phyloP scores from a whole-genome alignment of 2,113 vertebrate species.

The Neofelis nebulosa region DNA sequence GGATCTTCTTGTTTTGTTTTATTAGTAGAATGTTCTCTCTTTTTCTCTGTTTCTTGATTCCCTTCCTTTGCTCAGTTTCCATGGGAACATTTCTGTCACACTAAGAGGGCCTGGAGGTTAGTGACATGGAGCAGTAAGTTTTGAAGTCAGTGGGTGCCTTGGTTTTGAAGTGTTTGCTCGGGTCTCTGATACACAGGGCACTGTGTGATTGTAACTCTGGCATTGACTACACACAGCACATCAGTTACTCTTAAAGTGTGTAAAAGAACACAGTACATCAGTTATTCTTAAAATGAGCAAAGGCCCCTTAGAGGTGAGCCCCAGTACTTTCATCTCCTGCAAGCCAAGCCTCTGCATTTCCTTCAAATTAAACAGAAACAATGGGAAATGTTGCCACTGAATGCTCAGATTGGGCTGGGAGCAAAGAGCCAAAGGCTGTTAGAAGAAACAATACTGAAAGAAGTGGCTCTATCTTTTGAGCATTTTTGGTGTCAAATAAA shows the following conservation, averaged over 20 bases:
- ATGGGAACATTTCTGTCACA: not conserved
- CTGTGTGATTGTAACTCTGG: not conserved
- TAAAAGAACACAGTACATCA: not conserved
- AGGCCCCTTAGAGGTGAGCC: not conserved
- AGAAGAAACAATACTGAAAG: not conserved
- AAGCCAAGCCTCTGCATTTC: constrained; percentile 30
- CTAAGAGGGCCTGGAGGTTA: not conserved
- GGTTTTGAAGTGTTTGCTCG: constrained; percentile 33
- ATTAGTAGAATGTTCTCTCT: not conserved
- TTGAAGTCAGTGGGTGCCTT: constrained; percentile 52
- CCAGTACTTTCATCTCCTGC: not conserved
- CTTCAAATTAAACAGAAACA: constrained; percentile 67
- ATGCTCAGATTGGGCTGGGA: not conserved
- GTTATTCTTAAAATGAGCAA: constrained; percentile 42
- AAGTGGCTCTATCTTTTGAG: not conserved
- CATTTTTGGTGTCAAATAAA: not conserved
- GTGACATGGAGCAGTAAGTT: not conserved
- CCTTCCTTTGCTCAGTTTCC: constrained; percentile 7
- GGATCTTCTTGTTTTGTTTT: not conserved
- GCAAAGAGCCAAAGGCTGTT: not conserved
- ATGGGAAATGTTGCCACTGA: not conserved
- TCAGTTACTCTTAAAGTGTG: constrained; percentile 12
- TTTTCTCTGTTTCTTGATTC: not conserved
- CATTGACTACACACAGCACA: not conserved
- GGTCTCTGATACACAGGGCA: not conserved